Base-by-base conservation (phyloP, 2,797 vertebrate genomes). In the Gymnodraco acuticeps region DNA sequence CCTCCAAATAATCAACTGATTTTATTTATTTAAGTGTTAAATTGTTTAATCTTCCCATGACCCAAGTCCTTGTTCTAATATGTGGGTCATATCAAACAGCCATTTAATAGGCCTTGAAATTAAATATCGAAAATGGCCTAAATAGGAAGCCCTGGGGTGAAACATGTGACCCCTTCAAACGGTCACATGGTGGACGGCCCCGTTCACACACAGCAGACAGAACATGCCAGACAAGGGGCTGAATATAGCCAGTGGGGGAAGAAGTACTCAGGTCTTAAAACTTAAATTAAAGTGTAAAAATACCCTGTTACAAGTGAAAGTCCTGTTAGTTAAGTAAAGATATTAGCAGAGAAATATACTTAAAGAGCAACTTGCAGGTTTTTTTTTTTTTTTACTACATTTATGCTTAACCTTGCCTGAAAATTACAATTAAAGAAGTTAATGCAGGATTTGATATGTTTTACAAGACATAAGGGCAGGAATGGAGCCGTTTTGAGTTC, bases 101-200 rank as follows among this genome's bases (percentile, higher is more conserved):
- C 2, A 16, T 47, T 9, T 52, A 33, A 38, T 16, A 7, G 33
- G 33, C 7, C 6, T 38, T 38, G 8, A 27, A 50, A 64, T 33
- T 9, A 33, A 56, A 52, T 11, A 45, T 59, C 0, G 33, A 13
- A 53, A 38, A 23, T 27, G 60, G 58, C 9, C 66, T n/a, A 27
- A 20, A 64, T 48, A 71, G 45, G 15, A n/a, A 20, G 65, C 70
- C 80, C 65, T 54, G 48, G 51, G 70, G 45, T n/a, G 43, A 31
- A 56, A 66, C 53, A 67, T 23, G 23, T 23, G 23, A 23, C 14
- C 51, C 51, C 16, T 51, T 55, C 73, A 70, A 4, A 66, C 62
- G 48, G 75, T 92, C 87, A 92, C 86, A 92, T 90, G 87, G 73
- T 88, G 76, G 60, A 68, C 53, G 2, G 64, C 70, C 31, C 63